Base-by-base conservation (phyloP, 1,140 invertebrate species). In the Hypsibius dujardini region DNA sequence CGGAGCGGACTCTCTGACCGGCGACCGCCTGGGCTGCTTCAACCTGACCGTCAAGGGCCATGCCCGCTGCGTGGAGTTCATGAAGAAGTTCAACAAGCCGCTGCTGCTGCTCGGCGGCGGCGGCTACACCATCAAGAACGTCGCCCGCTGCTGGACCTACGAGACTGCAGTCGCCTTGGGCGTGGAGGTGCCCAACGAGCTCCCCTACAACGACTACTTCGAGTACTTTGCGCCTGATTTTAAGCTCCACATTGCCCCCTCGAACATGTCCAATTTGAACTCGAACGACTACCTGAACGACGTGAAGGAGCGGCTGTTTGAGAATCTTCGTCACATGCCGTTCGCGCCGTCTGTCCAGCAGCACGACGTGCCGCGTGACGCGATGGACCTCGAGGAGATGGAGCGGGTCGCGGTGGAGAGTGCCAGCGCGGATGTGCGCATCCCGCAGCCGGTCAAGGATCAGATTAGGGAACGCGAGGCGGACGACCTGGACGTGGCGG, bases 151-250 rank as follows among this genome's bases (percentile, higher is more conserved):
- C 74, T 83, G 82, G 82, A 81, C 82, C 1, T 81, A 83, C 72
- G 82, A 83, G 73, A 83, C 82, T n/a, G 75, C 79, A 1, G 77
- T 83, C 2, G 81, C 82, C 47, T 75, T 84, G 2, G 79, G 81
- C 71, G 76, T 79, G 46, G 79, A 83, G 72, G 79, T 84, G 59
- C 76, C 82, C 2, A 83, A 84, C 78, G 81, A 81, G 81, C 47
- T 70, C 7, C 42, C 62, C 12, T 67, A 67, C 62, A 67, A 67
- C 45, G 62, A 67, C 42, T 98, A 99, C 78, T 98, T 98, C 82
- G 95, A 99, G 79, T 99, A 98, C 79, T 99, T 98, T 80, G 95
- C 94, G 0, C 95, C 96, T 0, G 95, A 99, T 79, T 99, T 98
- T 78, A 98, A 98, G 80, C 82, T 99, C n/a, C 95, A 99, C 80